Base-by-base conservation (phyloP, 2,113 vertebrate species). In the Illadopsis cleaveri region DNA sequence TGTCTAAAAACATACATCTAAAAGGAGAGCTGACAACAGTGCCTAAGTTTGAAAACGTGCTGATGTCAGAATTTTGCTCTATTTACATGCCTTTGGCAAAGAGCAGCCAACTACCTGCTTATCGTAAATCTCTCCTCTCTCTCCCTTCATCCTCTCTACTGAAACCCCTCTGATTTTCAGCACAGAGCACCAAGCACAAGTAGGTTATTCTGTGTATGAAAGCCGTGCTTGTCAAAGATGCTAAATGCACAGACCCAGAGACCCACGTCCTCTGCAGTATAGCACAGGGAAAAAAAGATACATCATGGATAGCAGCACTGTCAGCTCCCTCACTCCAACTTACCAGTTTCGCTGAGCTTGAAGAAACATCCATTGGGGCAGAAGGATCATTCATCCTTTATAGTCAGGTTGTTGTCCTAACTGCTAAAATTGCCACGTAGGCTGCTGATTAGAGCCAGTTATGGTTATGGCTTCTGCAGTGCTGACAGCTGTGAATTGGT, bases 141-240 rank as follows among this genome's bases (percentile, higher is more conserved):
- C 40, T 84, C 48, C 83, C 69, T 90, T 79, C 86, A 48, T 62
- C 45, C 33, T 75, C 61, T 71, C 50, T 53, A 65, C 77, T 53
- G 73, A 91, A 94, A 93, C 27, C 28, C 24, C 35, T 82, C 57
- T n/a, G 75, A 95, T 70, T 93, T 93, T 86, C 64, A 75, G 68
- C 17, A 75, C 35, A 86, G 85, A 95, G 62, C 56, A 75, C 68
- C 42, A 86, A n/a, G 85, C 60, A 93, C 87, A 97, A 94, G 68
- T 73, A 76, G 64, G 88, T 96, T 95, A 96, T 96, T 96, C 93
- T 94, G 40, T 48, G 71, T 37, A 93, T 96, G 92, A 96, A 96
- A 96, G 94, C 71, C 48, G 22, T 53, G 79, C 76, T 96, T 96
- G 93, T 96, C 91, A 76, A 82, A 87, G 91, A 91, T 62, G 33